Base-by-base conservation (phyloP, 2,797 vertebrate species). In the Diceros bicornis region DNA sequence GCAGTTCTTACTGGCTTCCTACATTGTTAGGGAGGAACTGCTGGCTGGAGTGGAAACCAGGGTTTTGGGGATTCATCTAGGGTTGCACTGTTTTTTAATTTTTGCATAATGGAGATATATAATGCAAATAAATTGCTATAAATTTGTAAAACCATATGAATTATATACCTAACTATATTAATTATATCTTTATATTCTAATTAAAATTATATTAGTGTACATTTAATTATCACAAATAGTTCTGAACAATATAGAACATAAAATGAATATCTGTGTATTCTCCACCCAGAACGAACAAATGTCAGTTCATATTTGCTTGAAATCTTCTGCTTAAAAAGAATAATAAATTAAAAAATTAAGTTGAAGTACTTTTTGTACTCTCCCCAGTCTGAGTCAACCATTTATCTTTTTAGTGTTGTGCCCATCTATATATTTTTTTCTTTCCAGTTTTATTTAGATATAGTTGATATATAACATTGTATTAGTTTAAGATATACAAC, bases 261-360 rank as follows among this genome's bases (percentile, higher is more conserved):
- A 50, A 91, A 61, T 85, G 34, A 23, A 8, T 69, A 89, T 11
- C 6, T 81, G 16, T 32, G 57, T 13, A 20, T 75, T 92, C 18
- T 16, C 6, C 9, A 59, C 17, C n/a, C 13, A 29, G 55, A 90
- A 77, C 64, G 75, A 87, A 62, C 29, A 87, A 86, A 68, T 68
- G 52, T 75, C 25, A 61, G 2, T 82, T 84, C 4, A 44, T 93
- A 87, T 90, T 95, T 52, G 14, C 14, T 52, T 52, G 12, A 52
- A 16, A 52, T 52, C 18, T 89, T 92, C 27, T 71, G 25, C 55
- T 92, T 64, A 92, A 66, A 91, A 93, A 29, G 11, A 90, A 55
- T 87, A 95, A 88, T 64, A 55, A 52, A 87, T 91, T 44, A 71
- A 84, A 95, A 79, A 59, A 29, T 91, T 84, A 79, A 86, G 16